A percentile compares a stretch with the other conserved stretches of the same genome.
These are phyloP conservation scores for Hirtodrosophila confusa DNA, from an alignment of 2,888 invertebrate species.

Conservation along the genomic window DNA sequence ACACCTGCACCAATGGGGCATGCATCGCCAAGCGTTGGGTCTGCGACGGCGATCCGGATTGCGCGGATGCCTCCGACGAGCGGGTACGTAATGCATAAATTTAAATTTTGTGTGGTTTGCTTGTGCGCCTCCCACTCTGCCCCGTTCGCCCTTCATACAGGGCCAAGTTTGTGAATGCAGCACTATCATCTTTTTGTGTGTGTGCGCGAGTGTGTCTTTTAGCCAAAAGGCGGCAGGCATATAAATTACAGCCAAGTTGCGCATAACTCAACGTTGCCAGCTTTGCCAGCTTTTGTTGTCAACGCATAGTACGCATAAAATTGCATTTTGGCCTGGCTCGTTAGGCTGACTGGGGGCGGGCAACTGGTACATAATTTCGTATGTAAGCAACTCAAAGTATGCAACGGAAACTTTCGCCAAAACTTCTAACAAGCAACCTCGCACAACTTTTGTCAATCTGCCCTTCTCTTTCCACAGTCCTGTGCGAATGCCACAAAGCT, in stretches of 20 bases:
- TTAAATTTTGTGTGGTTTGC: slow-evolving; percentile 21
- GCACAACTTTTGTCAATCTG: slow-evolving; percentile 44
- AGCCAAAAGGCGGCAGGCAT: slow-evolving; percentile 37
- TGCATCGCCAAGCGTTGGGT: slow-evolving; percentile 94
- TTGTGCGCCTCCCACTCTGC: slow-evolving; percentile 2
- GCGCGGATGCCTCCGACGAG: slow-evolving; percentile 94
- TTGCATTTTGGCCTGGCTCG: slow-evolving; percentile 68
- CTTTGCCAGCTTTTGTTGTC: slow-evolving; percentile 79
- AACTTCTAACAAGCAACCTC: slow-evolving; percentile 55
- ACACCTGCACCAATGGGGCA: slow-evolving; percentile 90
- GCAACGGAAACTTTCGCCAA: slow-evolving; percentile 62
- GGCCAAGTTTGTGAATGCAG: not conserved
- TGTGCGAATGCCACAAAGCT: slow-evolving; percentile 67
- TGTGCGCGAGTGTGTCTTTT: slow-evolving; percentile 15
- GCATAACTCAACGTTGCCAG: slow-evolving; percentile 74
- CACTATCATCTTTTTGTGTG: slow-evolving; percentile 1
- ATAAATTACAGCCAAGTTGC: slow-evolving; percentile 77
- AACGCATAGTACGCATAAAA: slow-evolving; percentile 79
- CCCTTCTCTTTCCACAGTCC: slow-evolving; percentile 28
- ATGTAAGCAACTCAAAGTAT: slow-evolving; percentile 59
- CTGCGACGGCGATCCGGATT: slow-evolving; percentile 95
- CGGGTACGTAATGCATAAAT: slow-evolving; percentile 85
- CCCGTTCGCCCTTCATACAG: not conserved
- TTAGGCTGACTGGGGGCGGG: not conserved
- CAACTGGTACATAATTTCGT: slow-evolving; percentile 61